These are phyloP conservation scores for Tragelaphus oryx DNA, from an alignment of 2,797 vertebrate species.

Conservation along the genomic window DNA sequence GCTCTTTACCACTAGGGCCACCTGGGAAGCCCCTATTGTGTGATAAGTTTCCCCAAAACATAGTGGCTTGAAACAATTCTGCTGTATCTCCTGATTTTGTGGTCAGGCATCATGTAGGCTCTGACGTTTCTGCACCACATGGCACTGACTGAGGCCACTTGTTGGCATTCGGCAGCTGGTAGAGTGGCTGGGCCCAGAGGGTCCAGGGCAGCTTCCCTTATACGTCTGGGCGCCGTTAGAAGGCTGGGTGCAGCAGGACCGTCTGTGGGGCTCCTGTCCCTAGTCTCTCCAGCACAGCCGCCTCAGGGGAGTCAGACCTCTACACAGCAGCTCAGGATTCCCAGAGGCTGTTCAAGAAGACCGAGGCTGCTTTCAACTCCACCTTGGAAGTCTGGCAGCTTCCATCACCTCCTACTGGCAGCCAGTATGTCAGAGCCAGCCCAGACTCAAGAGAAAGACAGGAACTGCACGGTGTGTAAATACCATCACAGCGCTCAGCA, in stretches of 20 bases:
- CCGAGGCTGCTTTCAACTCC: neutral
- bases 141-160: neutral
- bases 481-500: neutral
- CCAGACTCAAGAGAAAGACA: neutral
- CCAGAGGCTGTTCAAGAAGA: neutral
- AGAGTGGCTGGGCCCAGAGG: neutral
- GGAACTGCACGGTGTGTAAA: neutral
- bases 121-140: neutral
- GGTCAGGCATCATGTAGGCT: neutral
- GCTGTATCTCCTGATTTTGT: neutral
- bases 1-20: neutral
- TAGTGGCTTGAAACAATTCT: neutral
- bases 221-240: neutral
- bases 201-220: neutral
- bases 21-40: neutral
- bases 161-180: neutral
- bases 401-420: neutral
- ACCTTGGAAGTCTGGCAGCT: neutral
- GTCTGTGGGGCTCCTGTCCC: rapidly evolving
- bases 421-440: neutral
- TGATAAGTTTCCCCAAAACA: neutral
- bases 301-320: neutral
- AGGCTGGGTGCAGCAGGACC: neutral
- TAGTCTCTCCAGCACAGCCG: neutral
- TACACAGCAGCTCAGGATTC: neutral